phyloP scores from a whole-genome alignment of 2,797 vertebrate species.

The Muscicapa striata region DNA sequence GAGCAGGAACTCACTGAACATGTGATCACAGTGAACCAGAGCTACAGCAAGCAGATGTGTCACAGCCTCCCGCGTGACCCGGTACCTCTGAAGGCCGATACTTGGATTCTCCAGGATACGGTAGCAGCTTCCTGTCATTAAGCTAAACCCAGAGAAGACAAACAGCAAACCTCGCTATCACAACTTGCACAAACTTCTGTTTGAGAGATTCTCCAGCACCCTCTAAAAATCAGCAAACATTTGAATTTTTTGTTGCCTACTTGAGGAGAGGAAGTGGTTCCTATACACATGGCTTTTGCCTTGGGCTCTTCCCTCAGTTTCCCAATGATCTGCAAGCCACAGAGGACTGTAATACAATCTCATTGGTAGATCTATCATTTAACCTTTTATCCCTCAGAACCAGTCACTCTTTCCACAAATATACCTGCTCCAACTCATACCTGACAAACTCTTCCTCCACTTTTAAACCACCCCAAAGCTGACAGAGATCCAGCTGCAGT shows the following conservation, averaged over 20 bases:
- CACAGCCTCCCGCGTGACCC: conserved; percentile 85
- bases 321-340: background rate
- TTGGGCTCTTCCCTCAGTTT: background rate
- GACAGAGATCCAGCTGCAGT: conserved; percentile 89
- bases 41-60: conserved; percentile 88
- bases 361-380: background rate
- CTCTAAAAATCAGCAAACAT: background rate
- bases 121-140: conserved; percentile 92
- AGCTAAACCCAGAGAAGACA: conserved; percentile 73
- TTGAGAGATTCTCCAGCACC: background rate
- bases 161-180: background rate
- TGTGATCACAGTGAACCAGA: conserved; percentile 88
- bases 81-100: conserved; percentile 87
- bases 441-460: conserved; percentile 95
- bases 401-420: background rate
- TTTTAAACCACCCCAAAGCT: conserved; percentile 87
- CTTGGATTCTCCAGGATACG: conserved; percentile 92
- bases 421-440: conserved; percentile 59
- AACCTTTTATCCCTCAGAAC: background rate
- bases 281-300: background rate
- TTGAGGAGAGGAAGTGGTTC: background rate
- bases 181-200: background rate
- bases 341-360: background rate
- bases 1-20: conserved; percentile 84
- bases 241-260: background rate